Base-by-base conservation (phyloP, 2,888 invertebrate species). In the Octodonta nipae region DNA sequence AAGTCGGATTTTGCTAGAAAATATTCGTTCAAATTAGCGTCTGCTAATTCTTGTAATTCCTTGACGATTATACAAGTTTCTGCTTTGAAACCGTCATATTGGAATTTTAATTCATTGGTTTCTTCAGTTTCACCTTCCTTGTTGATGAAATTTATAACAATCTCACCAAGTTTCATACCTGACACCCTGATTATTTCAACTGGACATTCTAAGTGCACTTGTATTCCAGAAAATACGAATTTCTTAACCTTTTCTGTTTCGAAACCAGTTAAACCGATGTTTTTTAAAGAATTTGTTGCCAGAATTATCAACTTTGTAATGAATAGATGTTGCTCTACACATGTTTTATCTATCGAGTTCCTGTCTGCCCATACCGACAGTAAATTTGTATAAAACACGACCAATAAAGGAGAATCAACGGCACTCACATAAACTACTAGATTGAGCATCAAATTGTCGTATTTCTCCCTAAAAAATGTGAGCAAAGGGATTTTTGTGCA, bases 111-210 rank as follows among this genome's bases (percentile, higher is more conserved):
- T 30, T 67, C 68, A 4, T 61, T 58, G 0, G 66, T 65, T 2
- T 68, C 61, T 5, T 32, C 10, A 6, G 49, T 60, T 2, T 50
- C 60, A 4, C 48, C 45, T 12, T 50, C 47, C 38, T 36, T 56
- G 42, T 58, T 64, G 44, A 60, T 60, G 37, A 54, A 65, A 44
- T 71, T 71, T 3, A 75, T 57, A 3, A 78, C 50, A 3, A 78
- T 61, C 51, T 84, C 83, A 0, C 76, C 72, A 0, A 76, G 72
- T 14, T 76, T 70, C 82, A 85, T 85, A 1, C 86, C 86, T 4
- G 79, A 63, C 16, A 68, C 67, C 36, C 82, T 61, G 8, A 79
- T 65, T 25, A 70, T 64, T 15, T 64, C 60, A 15, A 74, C 64
- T 0, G 75, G 58, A 0, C 73, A 71, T 47, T 80, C 75, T 31